Conservation (phyloP, 2,797 vertebrate species). For the Ptychobarbus kaznakovi region DNA sequence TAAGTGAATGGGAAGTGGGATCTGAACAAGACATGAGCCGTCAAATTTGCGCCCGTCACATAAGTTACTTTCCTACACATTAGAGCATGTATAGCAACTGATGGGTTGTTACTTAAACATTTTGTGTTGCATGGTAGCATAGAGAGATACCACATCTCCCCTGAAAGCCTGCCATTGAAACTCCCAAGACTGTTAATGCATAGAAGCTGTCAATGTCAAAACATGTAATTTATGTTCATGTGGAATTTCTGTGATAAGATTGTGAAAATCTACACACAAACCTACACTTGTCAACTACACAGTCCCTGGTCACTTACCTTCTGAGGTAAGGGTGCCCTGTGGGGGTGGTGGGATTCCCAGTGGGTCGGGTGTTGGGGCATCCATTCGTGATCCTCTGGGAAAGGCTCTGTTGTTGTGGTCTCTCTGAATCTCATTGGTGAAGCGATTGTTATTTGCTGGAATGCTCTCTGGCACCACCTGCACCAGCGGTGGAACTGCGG, state of each 20-base stretch:
- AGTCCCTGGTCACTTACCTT: conserved; percentile 78
- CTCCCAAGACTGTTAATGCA: too few species aligned
- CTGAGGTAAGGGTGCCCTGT: conserved; percentile 86
- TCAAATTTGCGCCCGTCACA: background rate
- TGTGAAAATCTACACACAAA: background rate
- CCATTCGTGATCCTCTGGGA: conserved; percentile 82
- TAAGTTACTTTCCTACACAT: background rate
- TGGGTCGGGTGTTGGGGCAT: conserved; percentile 85
- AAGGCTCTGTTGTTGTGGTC: conserved; percentile 85
- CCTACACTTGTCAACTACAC: background rate
- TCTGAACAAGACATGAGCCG: background rate
- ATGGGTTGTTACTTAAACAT: background rate
- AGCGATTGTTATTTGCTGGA: conserved; percentile 85
- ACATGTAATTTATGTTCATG: background rate
- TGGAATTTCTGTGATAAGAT: background rate
- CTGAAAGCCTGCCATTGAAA: background rate
- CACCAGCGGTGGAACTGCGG: conserved; percentile 90
- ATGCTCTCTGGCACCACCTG: conserved; percentile 93
- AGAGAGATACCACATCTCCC: background rate
- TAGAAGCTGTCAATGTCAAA: background rate
- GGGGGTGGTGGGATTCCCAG: conserved; percentile 85
- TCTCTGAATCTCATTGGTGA: conserved; percentile 95
- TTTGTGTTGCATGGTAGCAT: background rate
- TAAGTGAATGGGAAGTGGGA: background rate
- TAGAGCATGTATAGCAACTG: background rate